Percentiles rank a stretch among this genome's conserved stretches.
These are phyloP conservation scores for Catajapyx aquilonaris DNA, from an alignment of 1,140 invertebrate genomes.

Conservation along the genomic window DNA sequence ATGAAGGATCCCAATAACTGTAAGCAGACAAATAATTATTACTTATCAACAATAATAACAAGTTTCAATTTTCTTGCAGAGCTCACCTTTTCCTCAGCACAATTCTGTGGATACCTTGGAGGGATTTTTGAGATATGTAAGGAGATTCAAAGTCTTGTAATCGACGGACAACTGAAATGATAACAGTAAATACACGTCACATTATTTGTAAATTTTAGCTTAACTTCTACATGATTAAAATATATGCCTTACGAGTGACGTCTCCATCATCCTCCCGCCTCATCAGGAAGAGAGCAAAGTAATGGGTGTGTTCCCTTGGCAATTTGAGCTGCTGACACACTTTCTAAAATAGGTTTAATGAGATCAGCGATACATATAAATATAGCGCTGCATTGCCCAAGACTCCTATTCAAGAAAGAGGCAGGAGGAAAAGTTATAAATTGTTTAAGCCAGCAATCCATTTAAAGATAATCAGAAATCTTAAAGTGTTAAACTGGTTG, in stretches of 20 bases:
- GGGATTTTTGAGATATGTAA: conserved; percentile 60
- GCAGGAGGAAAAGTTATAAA: too few relatives aligned
- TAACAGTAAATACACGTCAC: conserved; percentile 8
- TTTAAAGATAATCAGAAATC: too few relatives aligned
- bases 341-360: conserved; percentile 30
- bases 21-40: conserved; percentile 15
- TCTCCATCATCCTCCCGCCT: conserved; percentile 49
- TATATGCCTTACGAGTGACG: conserved; percentile 29
- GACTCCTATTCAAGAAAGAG: too few relatives aligned
- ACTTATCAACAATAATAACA: conserved; percentile 1
- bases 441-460: too few relatives aligned
- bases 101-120: conserved; percentile 37
- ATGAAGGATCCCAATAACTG: conserved; percentile 73
- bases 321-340: conserved; percentile 53
- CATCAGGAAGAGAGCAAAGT: conserved; percentile 75
- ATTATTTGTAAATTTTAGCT: conserved; percentile 4
- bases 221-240: conserved; percentile 3
- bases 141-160: conserved; percentile 92
- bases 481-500: too few relatives aligned
- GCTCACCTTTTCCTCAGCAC: conserved; percentile 49
- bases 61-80: conserved; percentile 3
- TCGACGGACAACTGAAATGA: conserved; percentile 49
- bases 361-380: conserved; percentile 3
- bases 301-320: conserved; percentile 49
- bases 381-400: too few relatives aligned